phyloP scores from a whole-genome alignment of 2,797 vertebrate species.

The Mus spretus region DNA sequence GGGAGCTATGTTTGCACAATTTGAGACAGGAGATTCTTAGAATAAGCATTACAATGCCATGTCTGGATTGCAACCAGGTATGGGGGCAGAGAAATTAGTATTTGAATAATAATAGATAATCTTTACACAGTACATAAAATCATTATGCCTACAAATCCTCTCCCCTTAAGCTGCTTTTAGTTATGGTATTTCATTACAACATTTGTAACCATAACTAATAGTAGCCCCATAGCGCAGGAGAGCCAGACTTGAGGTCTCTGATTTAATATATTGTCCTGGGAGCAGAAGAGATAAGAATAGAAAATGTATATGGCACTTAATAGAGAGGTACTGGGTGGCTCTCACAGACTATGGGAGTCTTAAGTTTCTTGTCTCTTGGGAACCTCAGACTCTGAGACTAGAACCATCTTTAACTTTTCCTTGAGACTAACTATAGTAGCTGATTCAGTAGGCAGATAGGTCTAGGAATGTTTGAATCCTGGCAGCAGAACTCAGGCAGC shows the following conservation, averaged over 20 bases:
- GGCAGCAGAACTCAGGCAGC: slow-evolving; percentile 14
- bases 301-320: background rate
- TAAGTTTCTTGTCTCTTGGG: background rate
- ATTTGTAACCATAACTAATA: background rate
- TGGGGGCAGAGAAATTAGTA: background rate
- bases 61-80: background rate
- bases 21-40: background rate
- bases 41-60: background rate
- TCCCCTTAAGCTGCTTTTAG: background rate
- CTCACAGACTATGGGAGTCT: no score
- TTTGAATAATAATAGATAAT: background rate
- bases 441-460: slow-evolving; percentile 7
- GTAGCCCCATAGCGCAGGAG: no score
- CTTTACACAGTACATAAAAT: background rate
- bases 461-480: slow-evolving; percentile 57
- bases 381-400: slow-evolving; percentile 21
- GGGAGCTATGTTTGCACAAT: background rate
- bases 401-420: slow-evolving; percentile 4
- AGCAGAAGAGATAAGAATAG: background rate
- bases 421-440: slow-evolving; percentile 70
- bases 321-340: background rate
- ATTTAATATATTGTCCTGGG: background rate
- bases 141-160: background rate
- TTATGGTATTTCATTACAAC: background rate
- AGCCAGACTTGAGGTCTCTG: no score